Conservation (phyloP, 2,797 vertebrate species). For the Triplophysa bombifrons region DNA sequence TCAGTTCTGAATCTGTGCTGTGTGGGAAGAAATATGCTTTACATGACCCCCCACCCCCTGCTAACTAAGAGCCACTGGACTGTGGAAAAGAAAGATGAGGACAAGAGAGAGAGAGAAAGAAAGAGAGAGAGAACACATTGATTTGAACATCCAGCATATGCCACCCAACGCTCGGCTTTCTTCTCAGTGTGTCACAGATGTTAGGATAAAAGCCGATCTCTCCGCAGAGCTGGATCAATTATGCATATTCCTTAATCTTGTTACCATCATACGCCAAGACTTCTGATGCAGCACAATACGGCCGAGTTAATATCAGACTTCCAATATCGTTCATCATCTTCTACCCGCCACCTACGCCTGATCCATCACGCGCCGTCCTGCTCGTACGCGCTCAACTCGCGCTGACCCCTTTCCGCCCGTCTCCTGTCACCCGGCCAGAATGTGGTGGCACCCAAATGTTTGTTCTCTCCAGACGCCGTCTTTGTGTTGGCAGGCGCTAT, state of each 20-base stretch:
- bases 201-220: constrained; percentile 67
- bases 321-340: constrained; percentile 52
- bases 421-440: constrained; percentile 53
- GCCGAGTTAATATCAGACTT: constrained; percentile 59
- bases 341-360: constrained; percentile 12
- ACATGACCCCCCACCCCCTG: constrained; percentile 14
- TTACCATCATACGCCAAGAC: constrained; percentile 67
- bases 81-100: constrained; percentile 42
- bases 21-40: constrained; percentile 15
- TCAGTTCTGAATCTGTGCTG: background rate
- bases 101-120: constrained; percentile 21
- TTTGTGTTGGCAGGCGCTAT: constrained; percentile 44
- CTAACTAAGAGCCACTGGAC: constrained; percentile 50
- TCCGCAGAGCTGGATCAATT: constrained; percentile 66
- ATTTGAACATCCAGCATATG: constrained; percentile 62
- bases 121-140: constrained; percentile 52
- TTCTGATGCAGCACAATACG: constrained; percentile 60
- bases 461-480: constrained; percentile 52
- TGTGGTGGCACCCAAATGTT: constrained; percentile 51
- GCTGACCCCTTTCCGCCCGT: constrained; percentile 43
- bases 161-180: constrained; percentile 61
- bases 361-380: constrained; percentile 32
- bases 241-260: constrained; percentile 72
- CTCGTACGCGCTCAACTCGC: background rate
- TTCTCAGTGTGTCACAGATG: constrained; percentile 66